A percentile compares a stretch with the other conserved stretches of the same genome.
These are phyloP conservation scores for Aphelenchoides fujianensis DNA, from an alignment of 1,140 invertebrate species.

Conservation along the genomic window DNA sequence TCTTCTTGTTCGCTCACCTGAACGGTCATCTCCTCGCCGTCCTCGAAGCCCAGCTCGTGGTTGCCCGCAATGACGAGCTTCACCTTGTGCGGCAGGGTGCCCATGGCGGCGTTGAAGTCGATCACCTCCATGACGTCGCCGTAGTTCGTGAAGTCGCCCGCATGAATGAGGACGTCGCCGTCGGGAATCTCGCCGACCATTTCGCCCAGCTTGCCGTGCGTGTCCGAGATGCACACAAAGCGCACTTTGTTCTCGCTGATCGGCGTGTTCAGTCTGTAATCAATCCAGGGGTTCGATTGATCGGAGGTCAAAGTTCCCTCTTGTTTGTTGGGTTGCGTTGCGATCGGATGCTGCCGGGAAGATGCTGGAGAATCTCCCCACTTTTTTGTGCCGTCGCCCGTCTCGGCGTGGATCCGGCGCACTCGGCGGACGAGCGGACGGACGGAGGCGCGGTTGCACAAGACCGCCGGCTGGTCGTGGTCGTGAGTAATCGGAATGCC, in stretches of 20 bases:
- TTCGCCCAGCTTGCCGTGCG: conserved; percentile 74
- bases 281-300: conserved; percentile 15
- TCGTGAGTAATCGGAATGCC: no score
- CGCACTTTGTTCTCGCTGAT: conserved; percentile 43
- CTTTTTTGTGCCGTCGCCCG: no score
- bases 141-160: conserved; percentile 80
- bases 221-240: conserved; percentile 67
- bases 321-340: no score
- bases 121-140: conserved; percentile 74
- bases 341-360: no score
- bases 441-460: no score
- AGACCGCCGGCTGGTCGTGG: no score
- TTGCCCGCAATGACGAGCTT: conserved; percentile 85
- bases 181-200: conserved; percentile 73
- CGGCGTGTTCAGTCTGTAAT: conserved; percentile 37
- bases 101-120: conserved; percentile 78
- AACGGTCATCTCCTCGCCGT: conserved; percentile 54
- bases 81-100: conserved; percentile 75
- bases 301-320: no score
- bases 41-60: conserved; percentile 80
- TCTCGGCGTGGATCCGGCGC: no score
- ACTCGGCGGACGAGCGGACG: no score
- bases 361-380: no score
- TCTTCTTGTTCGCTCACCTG: conserved; percentile 16
- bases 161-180: conserved; percentile 82